A percentile compares a stretch with the other conserved stretches of the same genome.
phyloP scores from a whole-genome alignment of 2,888 invertebrate genomes.

The Catocala fraxini region DNA sequence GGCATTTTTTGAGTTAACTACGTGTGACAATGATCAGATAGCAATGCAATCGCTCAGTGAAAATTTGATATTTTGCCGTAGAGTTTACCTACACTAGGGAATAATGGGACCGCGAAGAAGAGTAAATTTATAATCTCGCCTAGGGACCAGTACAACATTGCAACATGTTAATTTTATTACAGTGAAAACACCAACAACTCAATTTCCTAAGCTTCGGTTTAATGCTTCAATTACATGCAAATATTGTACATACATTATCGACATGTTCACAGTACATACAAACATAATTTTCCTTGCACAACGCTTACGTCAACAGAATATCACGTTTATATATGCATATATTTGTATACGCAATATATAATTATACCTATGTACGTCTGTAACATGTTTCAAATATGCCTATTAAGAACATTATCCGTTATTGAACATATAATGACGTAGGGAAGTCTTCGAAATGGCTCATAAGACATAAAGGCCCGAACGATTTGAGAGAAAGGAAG shows the following conservation, averaged over 20 bases:
- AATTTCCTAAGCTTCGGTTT: too few relatives aligned
- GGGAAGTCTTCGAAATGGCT: conserved; percentile 49
- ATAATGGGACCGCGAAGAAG: too few relatives aligned
- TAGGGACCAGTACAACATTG: too few relatives aligned
- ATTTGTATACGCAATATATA: conserved; percentile 57
- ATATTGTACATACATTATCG: conserved; percentile 20
- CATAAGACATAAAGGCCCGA: conserved; percentile 51
- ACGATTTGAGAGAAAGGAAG: conserved; percentile 50
- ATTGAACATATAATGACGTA: conserved; percentile 59
- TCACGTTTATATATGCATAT: conserved; percentile 52
- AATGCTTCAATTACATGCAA: conserved; percentile 1
- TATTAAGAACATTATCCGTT: conserved; percentile 59
- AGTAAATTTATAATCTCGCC: too few relatives aligned
- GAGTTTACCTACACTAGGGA: too few relatives aligned
- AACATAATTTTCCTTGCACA: conserved; percentile 43
- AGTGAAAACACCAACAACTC: too few relatives aligned
- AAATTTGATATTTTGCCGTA: too few relatives aligned
- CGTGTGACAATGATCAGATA: too few relatives aligned
- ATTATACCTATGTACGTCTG: conserved; percentile 42
- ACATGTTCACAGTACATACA: conserved; percentile 36
- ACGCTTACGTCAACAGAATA: conserved; percentile 55
- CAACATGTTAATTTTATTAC: too few relatives aligned
- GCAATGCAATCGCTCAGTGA: too few relatives aligned
- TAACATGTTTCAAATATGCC: conserved; percentile 53
- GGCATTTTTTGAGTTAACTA: too few relatives aligned